Evolutionary conservation across 2,113 vertebrate genomes (phyloP).

Genomic region (Triplophysa dalaica): DNA sequence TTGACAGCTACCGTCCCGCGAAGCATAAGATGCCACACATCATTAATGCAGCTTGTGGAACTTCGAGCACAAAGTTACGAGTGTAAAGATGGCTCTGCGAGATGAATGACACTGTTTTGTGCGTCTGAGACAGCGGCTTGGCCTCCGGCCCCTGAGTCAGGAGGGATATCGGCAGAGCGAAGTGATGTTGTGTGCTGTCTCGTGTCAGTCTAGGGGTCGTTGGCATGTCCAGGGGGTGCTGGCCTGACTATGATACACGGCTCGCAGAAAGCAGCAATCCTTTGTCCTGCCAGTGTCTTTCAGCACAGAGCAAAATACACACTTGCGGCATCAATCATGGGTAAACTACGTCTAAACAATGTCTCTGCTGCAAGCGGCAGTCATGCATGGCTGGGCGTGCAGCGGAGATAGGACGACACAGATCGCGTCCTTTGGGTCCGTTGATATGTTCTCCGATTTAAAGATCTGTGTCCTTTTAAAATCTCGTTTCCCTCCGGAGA

Average conservation of each 20-base stretch:
- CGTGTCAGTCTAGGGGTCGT: slow-evolving; percentile 72
- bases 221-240: slow-evolving; percentile 60
- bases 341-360: slow-evolving; percentile 50
- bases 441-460: slow-evolving; percentile 27
- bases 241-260: slow-evolving; percentile 64
- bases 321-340: slow-evolving; percentile 70
- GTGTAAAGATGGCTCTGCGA: slow-evolving; percentile 50
- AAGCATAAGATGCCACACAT: slow-evolving; percentile 35
- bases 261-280: slow-evolving; percentile 59
- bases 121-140: slow-evolving; percentile 65
- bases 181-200: slow-evolving; percentile 76
- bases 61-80: slow-evolving; percentile 30
- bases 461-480: slow-evolving; percentile 8
- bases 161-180: slow-evolving; percentile 71
- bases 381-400: slow-evolving; percentile 26
- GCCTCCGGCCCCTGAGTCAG: slow-evolving; percentile 75
- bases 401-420: slow-evolving; percentile 21
- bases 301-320: slow-evolving; percentile 67
- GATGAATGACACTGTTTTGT: slow-evolving; percentile 64
- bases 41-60: slow-evolving; percentile 33
- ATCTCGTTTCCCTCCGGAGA: background rate
- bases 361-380: slow-evolving; percentile 11
- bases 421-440: slow-evolving; percentile 35
- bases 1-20: slow-evolving; percentile 25
- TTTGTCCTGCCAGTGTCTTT: slow-evolving; percentile 73